A percentile compares a stretch with the other conserved stretches of the same genome.
phyloP scores from a whole-genome alignment of 2,888 invertebrate species.

The Caenorhabditis sinica region DNA sequence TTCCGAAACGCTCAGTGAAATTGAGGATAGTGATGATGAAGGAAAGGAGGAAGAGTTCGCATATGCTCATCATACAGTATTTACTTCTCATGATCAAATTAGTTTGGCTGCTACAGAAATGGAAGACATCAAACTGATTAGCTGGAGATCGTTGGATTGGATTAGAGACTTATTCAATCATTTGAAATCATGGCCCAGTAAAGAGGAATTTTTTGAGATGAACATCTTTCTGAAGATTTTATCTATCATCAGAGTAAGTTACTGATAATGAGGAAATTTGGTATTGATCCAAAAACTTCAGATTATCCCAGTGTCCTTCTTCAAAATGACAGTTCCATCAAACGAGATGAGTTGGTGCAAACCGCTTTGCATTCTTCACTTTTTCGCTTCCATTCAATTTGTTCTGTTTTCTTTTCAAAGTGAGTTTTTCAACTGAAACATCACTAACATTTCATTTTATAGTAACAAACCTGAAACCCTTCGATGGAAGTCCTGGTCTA shows the following conservation, averaged over 20 bases:
- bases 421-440: not conserved
- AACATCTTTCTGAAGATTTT: constrained; percentile 45
- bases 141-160: constrained; percentile 48
- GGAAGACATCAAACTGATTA: constrained; percentile 13
- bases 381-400: constrained; percentile 85
- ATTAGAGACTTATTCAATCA: constrained; percentile 52
- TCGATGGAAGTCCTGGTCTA: constrained; percentile 69
- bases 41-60: constrained; percentile 59
- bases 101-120: constrained; percentile 51
- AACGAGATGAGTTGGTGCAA: constrained; percentile 87
- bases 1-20: constrained; percentile 16
- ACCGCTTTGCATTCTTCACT: constrained; percentile 86
- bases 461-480: constrained; percentile 55
- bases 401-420: constrained; percentile 63
- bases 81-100: constrained; percentile 59
- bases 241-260: constrained; percentile 37
- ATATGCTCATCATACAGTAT: constrained; percentile 57
- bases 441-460: constrained; percentile 3
- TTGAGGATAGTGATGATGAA: constrained; percentile 50
- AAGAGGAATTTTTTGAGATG: constrained; percentile 55
- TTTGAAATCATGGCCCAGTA: constrained; percentile 57
- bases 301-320: constrained; percentile 85
- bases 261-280: no score
- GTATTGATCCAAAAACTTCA: no score
- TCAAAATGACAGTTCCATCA: constrained; percentile 86